phyloP scores from a whole-genome alignment of 1,140 invertebrate species.

The Neuroterus valhalla region DNA sequence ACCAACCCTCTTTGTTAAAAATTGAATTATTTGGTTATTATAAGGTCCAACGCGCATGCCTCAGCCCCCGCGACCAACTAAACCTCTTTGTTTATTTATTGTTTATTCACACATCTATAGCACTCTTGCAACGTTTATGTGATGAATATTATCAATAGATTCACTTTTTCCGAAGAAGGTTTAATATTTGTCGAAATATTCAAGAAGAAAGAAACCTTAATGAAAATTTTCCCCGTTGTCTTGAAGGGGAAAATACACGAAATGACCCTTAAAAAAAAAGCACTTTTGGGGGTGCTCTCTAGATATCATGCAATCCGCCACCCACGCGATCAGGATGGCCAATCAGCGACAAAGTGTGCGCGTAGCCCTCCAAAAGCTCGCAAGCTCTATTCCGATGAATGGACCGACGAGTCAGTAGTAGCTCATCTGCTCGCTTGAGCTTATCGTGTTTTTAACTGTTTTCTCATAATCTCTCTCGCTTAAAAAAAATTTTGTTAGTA shows the following conservation, averaged over 20 bases:
- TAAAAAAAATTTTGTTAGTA: too few relatives aligned
- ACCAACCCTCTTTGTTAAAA: too few relatives aligned
- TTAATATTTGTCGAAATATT: too few relatives aligned
- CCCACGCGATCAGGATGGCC: conserved; percentile 39
- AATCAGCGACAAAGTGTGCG: conserved; percentile 54
- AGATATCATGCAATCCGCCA: conserved; percentile 23
- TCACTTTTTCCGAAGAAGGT: too few relatives aligned
- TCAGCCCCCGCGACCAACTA: neutral
- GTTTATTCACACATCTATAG: too few relatives aligned
- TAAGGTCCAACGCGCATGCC: too few relatives aligned
- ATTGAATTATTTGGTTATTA: too few relatives aligned
- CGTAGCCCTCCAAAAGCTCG: conserved; percentile 52
- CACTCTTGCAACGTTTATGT: too few relatives aligned
- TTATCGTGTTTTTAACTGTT: neutral
- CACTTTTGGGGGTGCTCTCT: conserved; percentile 12
- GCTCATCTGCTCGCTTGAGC: conserved; percentile 2
- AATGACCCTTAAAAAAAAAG: neutral
- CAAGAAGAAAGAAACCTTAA: too few relatives aligned
- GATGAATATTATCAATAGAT: too few relatives aligned
- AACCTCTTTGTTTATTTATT: neutral
- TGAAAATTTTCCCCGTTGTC: neutral
- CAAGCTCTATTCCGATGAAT: conserved; percentile 56
- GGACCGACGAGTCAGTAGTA: conserved; percentile 36
- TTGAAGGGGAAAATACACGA: neutral
- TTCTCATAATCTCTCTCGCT: neutral